Evolutionary conservation across 2,797 vertebrate species (phyloP).

Genomic region (Neopelma chrysocephalum): DNA sequence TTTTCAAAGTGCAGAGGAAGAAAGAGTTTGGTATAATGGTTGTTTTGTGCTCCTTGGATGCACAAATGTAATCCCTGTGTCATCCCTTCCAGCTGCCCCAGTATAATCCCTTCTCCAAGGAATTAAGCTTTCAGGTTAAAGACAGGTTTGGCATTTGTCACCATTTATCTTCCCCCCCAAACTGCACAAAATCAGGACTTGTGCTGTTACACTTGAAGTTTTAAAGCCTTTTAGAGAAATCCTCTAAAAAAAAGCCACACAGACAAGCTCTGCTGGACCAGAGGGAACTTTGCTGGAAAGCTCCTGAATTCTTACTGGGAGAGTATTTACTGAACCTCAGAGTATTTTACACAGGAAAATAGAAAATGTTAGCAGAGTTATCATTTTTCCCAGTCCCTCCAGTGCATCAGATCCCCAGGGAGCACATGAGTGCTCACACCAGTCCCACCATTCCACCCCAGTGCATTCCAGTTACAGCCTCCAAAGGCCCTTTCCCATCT

Average conservation of each 20-base stretch:
- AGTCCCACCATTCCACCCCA: no score
- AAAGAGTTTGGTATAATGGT: background rate
- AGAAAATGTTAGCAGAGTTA: background rate
- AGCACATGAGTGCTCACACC: fast-evolving
- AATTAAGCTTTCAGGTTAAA: background rate
- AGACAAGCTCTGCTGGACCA: no score
- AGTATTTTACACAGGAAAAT: background rate
- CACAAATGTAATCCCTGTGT: background rate
- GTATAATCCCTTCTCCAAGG: background rate
- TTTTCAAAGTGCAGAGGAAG: background rate
- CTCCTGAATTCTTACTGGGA: background rate
- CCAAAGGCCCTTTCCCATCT: background rate
- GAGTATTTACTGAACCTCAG: background rate
- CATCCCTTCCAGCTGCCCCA: background rate
- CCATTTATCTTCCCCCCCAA: background rate
- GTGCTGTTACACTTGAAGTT: background rate
- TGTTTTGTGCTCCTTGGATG: background rate
- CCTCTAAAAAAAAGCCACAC: background rate
- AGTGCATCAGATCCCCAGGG: background rate
- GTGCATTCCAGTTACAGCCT: fast-evolving
- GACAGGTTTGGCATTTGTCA: background rate
- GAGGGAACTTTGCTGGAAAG: background rate
- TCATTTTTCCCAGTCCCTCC: background rate
- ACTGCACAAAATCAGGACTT: background rate
- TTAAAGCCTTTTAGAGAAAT: background rate